Base-by-base conservation (phyloP, 2,888 invertebrate genomes). In the Heliconius ismenius region DNA sequence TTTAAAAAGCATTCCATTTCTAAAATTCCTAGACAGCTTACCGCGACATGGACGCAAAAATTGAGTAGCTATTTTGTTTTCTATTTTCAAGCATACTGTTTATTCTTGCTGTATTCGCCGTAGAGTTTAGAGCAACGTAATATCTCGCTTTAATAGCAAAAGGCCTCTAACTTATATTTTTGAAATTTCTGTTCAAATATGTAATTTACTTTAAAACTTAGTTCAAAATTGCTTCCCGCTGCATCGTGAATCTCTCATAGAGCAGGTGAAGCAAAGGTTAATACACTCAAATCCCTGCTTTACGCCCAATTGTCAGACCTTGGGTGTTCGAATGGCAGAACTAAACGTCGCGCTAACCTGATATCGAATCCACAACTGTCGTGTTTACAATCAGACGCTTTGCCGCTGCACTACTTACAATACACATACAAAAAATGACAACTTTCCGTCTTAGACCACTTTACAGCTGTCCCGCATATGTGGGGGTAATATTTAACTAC, bases 401-500 rank as follows among this genome's bases (percentile, higher is more conserved):
- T 49, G 2, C 49, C 49, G 2, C 7, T 18, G 18, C 7, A 18
- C 49, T 2, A 49, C 58, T n/a, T 10, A 58, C 58, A 49, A 21
- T 49, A 58, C 2, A 58, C 3, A 3, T 4, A 58, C n/a, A 10
- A 21, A n/a, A 62, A 62, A 58, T 21, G 11, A 11, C 6, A 11
- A 24, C 4, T 39, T 39, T 39, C 0, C 39, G 1, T 32, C 67
- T 67, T 67, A 18, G 24, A 67, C 67, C 67, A 67, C 24, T 67
- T 67, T 43, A 6, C 39, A 67, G 13, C 39, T 15, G 39, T 18
- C 67, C 39, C 43, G 24, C 67, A 67, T 18, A 67, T 67, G 73
- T 76, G 63, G 39, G 64, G 21, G 73, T 58, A 65, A 79, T 78
- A 81, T 79, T 81, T 79, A 80, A 77, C 80, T 77, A 77, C 78